phyloP scores from a whole-genome alignment of 2,797 vertebrate species.

The Pygocentrus nattereri region DNA sequence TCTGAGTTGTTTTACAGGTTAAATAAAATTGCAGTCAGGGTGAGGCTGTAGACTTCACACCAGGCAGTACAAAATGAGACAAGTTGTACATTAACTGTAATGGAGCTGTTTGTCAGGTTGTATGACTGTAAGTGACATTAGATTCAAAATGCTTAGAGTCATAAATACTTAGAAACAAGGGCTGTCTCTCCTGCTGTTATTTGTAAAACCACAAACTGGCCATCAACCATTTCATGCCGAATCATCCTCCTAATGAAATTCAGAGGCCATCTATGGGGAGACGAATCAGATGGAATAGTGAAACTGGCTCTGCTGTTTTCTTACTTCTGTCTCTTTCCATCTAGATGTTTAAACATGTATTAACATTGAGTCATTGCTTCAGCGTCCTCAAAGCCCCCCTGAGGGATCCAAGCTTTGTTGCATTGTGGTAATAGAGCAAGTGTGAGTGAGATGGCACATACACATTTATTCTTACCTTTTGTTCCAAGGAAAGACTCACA shows the following conservation, averaged over 20 bases:
- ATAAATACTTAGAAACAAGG: background rate
- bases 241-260: background rate
- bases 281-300: background rate
- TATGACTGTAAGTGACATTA: background rate
- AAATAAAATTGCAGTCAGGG: background rate
- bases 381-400: slow-evolving; percentile 25
- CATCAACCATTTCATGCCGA: background rate
- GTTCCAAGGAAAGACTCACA: slow-evolving; percentile 51
- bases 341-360: background rate
- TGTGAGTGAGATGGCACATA: slow-evolving; percentile 33
- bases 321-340: background rate
- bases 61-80: background rate
- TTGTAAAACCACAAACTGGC: background rate
- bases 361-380: slow-evolving; percentile 6
- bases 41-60: background rate
- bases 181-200: background rate
- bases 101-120: slow-evolving; percentile 15
- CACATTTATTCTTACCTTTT: slow-evolving; percentile 59
- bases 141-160: background rate
- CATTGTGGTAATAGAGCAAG: slow-evolving; percentile 39
- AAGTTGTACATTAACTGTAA: slow-evolving; percentile 44
- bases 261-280: background rate
- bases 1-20: slow-evolving; percentile 8
- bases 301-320: background rate
- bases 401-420: slow-evolving; percentile 44